phyloP scores from a whole-genome alignment of 2,888 invertebrate species.

The Acanthoscelides obtectus region DNA sequence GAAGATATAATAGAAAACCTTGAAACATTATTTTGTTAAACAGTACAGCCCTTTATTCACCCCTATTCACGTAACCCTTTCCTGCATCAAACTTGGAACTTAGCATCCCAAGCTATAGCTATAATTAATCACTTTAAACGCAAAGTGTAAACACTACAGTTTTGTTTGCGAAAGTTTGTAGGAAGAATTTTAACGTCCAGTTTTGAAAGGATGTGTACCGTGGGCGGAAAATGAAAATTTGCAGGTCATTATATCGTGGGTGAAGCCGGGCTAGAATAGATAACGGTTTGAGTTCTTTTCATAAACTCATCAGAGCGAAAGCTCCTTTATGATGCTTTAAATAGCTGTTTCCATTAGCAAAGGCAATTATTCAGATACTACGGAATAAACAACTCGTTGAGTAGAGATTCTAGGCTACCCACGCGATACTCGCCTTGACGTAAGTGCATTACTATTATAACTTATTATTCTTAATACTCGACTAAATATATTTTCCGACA shows the following conservation, averaged over 20 bases:
- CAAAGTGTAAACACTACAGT: background rate
- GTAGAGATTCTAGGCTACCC: too few relatives aligned
- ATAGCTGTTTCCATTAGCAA: background rate
- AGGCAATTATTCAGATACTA: background rate
- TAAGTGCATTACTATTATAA: too few relatives aligned
- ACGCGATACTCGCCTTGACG: too few relatives aligned
- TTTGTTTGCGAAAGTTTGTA: background rate
- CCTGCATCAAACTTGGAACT: background rate
- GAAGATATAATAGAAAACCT: background rate
- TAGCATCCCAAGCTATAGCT: background rate
- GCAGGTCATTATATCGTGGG: background rate
- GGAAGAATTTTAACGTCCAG: background rate
- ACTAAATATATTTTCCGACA: too few relatives aligned
- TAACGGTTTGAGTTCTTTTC: background rate
- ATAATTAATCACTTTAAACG: background rate
- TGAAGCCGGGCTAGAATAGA: background rate
- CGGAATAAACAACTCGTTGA: background rate
- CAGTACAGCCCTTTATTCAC: background rate
- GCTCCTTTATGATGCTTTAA: background rate
- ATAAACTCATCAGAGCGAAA: background rate
- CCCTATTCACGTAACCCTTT: background rate
- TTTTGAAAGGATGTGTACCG: background rate
- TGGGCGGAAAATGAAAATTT: background rate
- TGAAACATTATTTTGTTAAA: background rate
- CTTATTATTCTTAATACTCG: too few relatives aligned